Base-by-base conservation (phyloP, 2,797 vertebrate genomes). In the Poliocrania exsul region DNA sequence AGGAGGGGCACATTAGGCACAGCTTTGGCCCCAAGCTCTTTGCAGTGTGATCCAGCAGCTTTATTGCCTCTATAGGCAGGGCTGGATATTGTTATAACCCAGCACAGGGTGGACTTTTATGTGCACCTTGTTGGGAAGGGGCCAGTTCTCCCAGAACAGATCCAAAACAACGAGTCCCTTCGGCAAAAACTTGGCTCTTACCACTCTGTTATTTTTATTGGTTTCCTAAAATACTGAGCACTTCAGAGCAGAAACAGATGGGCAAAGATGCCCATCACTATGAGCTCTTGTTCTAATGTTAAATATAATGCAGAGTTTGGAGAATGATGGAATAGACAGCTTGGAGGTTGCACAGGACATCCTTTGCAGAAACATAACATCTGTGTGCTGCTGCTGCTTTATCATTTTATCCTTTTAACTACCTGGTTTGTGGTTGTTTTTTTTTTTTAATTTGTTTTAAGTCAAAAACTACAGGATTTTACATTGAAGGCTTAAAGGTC, bases 171-270 rank as follows among this genome's bases (percentile, higher is more conserved):
- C 47, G 14, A 81, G 61, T 81, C 84, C 57, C 84, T 78, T 66
- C 18, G 31, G 90, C 82, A 86, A 74, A 77, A 79, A 16, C 29
- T 85, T 94, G 92, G 81, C 81, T 94, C 37, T 58, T 57, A 3
- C 24, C 38, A 24, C 38, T 70, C 33, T 29, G 54, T 83, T 95
- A 81, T 94, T 94, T 97, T 93, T 89, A 92, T 87, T 91, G 67
- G 65, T 74, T 91, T 92, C 94, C 77, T 91, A 90, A 95, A 96
- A 95, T 96, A 92, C 88, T 61, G 57, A 89, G 88, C 37, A 67
- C 64, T 94, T 92, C 69, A 80, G 75, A 93, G 65, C 35, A 89
- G 72, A 93, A 94, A 91, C 92, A 96, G 91, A 95, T 95, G 92
- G 87, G 88, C 60, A 88, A 95, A 94, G 80, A 90, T 92, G 65